A percentile compares a stretch with the other conserved stretches of the same genome.
phyloP scores from a whole-genome alignment of 1,140 invertebrate species.

The Meloidogyne hapla region DNA sequence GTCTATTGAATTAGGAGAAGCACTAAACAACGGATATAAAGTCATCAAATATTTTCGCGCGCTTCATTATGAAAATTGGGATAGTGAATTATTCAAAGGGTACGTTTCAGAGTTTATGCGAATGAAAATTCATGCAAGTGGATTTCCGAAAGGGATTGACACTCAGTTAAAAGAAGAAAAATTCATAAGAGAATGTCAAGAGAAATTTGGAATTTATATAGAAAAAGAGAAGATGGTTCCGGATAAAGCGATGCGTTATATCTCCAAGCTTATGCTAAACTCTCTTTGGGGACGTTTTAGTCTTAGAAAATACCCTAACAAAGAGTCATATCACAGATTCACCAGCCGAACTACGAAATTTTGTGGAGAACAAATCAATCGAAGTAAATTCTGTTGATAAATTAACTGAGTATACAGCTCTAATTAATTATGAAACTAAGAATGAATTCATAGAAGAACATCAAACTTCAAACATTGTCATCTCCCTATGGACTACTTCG shows the following conservation, averaged over 20 bases:
- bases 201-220: conserved; percentile 2
- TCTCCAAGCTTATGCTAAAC: too few species aligned
- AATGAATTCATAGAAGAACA: conserved; percentile 9
- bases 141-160: background rate
- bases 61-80: background rate
- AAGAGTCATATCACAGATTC: background rate
- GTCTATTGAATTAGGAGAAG: conserved; percentile 17
- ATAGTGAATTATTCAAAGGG: conserved; percentile 1
- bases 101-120: conserved; percentile 7
- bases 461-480: background rate
- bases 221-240: background rate
- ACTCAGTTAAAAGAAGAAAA: background rate
- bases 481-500: too few species aligned
- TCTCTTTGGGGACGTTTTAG: conserved; percentile 12
- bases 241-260: background rate
- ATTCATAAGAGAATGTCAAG: conserved; percentile 13
- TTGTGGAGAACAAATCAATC: background rate
- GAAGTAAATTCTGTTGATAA: conserved; percentile 19
- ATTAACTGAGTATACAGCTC: background rate
- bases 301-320: background rate
- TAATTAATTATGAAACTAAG: background rate
- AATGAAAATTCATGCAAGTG: conserved; percentile 20
- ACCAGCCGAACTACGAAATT: background rate
- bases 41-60: conserved; percentile 8
- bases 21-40: conserved; percentile 3